These are phyloP conservation scores for Apodemus sylvaticus DNA, from an alignment of 2,113 vertebrate species.

Conservation along the genomic window DNA sequence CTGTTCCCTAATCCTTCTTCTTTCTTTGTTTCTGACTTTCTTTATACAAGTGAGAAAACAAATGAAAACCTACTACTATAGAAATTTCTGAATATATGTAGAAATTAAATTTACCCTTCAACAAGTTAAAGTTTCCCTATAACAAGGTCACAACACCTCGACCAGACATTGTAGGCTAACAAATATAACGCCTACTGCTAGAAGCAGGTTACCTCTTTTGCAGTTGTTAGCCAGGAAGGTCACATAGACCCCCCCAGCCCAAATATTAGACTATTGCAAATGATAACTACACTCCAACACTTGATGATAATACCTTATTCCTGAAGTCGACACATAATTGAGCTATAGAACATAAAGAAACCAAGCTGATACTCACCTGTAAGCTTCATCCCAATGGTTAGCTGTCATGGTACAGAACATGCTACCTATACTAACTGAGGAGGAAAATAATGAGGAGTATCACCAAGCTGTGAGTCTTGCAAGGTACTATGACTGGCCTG, in stretches of 20 bases:
- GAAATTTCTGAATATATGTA: not conserved
- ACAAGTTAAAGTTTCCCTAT: too few species aligned
- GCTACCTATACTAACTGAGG: not conserved
- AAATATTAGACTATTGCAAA: not conserved
- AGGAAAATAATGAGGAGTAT: too few species aligned
- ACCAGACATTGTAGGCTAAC: too few species aligned
- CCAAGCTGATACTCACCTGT: not conserved
- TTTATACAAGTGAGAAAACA: not conserved
- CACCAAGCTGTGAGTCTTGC: not conserved
- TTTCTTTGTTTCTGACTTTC: not conserved
- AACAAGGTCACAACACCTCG: not conserved
- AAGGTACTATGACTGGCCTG: not conserved
- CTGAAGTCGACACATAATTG: not conserved
- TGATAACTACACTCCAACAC: not conserved
- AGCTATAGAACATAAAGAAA: not conserved
- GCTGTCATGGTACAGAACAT: too few species aligned
- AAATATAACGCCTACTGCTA: not conserved
- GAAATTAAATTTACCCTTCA: not conserved
- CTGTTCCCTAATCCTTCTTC: not conserved
- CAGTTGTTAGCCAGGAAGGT: not conserved
- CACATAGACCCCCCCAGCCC: too few species aligned
- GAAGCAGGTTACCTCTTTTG: not conserved
- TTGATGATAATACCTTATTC: not conserved
- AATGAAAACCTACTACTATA: not conserved
- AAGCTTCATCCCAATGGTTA: not conserved